phyloP scores from a whole-genome alignment of 2,888 invertebrate species.

The Psococerastis gibbosa region DNA sequence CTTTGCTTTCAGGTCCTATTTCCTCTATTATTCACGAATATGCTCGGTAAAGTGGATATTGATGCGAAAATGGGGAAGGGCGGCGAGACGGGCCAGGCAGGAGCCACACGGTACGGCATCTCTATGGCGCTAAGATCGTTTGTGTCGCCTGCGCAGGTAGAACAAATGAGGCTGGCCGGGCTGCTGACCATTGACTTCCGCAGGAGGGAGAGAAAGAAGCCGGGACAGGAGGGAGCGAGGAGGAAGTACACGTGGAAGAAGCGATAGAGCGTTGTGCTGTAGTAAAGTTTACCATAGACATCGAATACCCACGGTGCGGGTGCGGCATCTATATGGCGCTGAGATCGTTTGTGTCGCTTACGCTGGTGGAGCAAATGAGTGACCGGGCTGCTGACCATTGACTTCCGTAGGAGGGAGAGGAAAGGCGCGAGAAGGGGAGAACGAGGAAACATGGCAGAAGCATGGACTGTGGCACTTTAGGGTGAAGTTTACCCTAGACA shows the following conservation, averaged over 20 bases:
- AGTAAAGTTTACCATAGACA: too few species aligned
- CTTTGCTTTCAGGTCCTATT: constrained; percentile 45
- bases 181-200: constrained; percentile 63
- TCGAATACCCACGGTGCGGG: too few species aligned
- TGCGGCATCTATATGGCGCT: constrained; percentile 73
- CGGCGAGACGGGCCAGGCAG: constrained; percentile 66
- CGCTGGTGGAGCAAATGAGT: constrained; percentile 65
- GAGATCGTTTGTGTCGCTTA: constrained; percentile 59
- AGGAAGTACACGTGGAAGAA: constrained; percentile 86
- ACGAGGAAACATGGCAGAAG: too few species aligned
- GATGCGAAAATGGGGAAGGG: constrained; percentile 55
- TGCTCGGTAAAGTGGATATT: constrained; percentile 63
- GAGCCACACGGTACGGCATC: constrained; percentile 74
- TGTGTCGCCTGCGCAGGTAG: constrained; percentile 51
- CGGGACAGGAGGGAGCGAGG: constrained; percentile 77
- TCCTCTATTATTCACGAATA: constrained; percentile 61
- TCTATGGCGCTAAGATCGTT: constrained; percentile 69
- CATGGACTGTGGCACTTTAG: too few species aligned
- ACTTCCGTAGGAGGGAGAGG: constrained; percentile 58
- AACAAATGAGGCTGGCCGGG: constrained; percentile 80
- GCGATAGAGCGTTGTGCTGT: too few species aligned
- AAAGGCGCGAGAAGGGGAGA: too few species aligned
- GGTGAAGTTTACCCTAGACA: too few species aligned
- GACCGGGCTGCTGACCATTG: constrained; percentile 71
- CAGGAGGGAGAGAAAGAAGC: constrained; percentile 73